Evolutionary conservation across 1,140 invertebrate genomes (phyloP), one percentile per base, ranked within the genome.

Genomic region (Akabosia matsudoensis): DNA sequence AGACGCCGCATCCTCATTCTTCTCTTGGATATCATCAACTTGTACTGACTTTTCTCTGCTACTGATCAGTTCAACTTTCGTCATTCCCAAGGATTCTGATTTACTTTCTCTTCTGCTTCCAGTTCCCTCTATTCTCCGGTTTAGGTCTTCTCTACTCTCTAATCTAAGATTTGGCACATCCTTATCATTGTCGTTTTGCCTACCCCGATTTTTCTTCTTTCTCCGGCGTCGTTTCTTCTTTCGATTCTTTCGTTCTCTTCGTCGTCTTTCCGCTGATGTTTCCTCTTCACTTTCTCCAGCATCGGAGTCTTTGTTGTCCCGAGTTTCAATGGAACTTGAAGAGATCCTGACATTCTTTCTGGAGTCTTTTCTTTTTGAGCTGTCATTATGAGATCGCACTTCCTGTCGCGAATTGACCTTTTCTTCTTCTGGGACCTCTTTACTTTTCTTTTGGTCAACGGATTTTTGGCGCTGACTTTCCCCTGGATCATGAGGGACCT

Each of bases 321-420:
- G 28, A 30, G 26, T 67, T 67, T 67, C 61, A 67, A 7, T 30
- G 7, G 61, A 67, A n/a, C n/a, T n/a, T n/a, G n/a, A n/a, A n/a
- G n/a, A n/a, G n/a, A n/a, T n/a, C n/a, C n/a, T n/a, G n/a, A n/a
- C n/a, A n/a, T n/a, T n/a, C n/a, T n/a, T n/a, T n/a, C n/a, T n/a
- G n/a, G n/a, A n/a, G n/a, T n/a, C n/a, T n/a, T n/a, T n/a, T n/a
- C n/a, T n/a, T n/a, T n/a, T n/a, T n/a, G n/a, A 51, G 45, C n/a
- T 51, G 45, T 51, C 45, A 51, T n/a, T 51, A 51, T 51, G 45
- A n/a, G n/a, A n/a, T n/a, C n/a, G n/a, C n/a, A n/a, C n/a, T 67
- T 22, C 31, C 28, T 13, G 24, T 67, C 1, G 3, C 31, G 54
- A 24, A 13, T 13, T 22, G 10, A 22, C 54, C 54, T 56, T 4